Evolutionary conservation across 2,113 vertebrate species (phyloP).

Genomic region (Thalassoma bifasciatum): DNA sequence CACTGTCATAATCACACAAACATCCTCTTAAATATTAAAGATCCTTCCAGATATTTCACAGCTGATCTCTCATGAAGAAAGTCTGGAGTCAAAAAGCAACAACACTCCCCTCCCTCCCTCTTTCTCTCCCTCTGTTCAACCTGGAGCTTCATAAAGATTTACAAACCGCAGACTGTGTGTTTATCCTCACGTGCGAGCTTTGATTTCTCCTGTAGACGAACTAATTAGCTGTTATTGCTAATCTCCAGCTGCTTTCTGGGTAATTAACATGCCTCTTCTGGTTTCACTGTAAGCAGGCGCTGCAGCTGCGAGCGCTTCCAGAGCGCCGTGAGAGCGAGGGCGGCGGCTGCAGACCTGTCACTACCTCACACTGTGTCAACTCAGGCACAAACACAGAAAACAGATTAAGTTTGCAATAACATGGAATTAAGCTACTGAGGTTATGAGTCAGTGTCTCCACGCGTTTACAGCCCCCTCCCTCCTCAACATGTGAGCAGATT

Average conservation of each 20-base stretch:
- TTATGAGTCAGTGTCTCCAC: neutral
- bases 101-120: no score
- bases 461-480: no score
- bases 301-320: slow-evolving; percentile 38
- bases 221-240: slow-evolving; percentile 75
- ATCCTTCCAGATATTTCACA: no score
- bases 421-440: neutral
- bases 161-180: slow-evolving; percentile 46
- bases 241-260: slow-evolving; percentile 75
- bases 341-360: slow-evolving; percentile 23
- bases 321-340: neutral
- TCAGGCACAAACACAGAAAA: neutral
- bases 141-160: slow-evolving; percentile 56
- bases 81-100: no score
- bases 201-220: slow-evolving; percentile 45
- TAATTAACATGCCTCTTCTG: slow-evolving; percentile 58
- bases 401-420: neutral
- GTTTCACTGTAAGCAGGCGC: slow-evolving; percentile 40
- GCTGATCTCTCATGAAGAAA: no score
- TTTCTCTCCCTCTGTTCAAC: no score
- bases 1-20: neutral
- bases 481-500: no score
- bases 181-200: slow-evolving; percentile 46
- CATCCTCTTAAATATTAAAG: no score
- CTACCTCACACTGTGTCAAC: neutral